These are phyloP conservation scores for Phlogophora meticulosa DNA, from an alignment of 2,888 invertebrate genomes.

Conservation along the genomic window DNA sequence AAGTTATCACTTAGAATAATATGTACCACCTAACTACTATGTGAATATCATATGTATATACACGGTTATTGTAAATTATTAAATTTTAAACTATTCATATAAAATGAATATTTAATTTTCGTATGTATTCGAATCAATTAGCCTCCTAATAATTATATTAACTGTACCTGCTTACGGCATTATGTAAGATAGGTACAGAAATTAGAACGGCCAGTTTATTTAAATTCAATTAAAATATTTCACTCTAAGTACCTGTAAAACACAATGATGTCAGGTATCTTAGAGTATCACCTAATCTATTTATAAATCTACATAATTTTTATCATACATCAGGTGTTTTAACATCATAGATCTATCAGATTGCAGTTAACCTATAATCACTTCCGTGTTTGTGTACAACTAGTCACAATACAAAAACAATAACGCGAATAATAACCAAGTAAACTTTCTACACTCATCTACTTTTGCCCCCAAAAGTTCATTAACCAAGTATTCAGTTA, in stretches of 20 bases:
- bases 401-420: background rate
- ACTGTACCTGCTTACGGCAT: background rate
- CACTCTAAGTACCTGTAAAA: background rate
- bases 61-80: background rate
- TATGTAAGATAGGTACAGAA: background rate
- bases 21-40: background rate
- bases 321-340: conserved; percentile 43
- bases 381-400: conserved; percentile 39
- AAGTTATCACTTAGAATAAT: background rate
- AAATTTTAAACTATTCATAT: background rate
- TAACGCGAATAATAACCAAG: background rate
- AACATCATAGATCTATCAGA: conserved; percentile 35
- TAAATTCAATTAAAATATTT: background rate
- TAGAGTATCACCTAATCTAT: conserved; percentile 21
- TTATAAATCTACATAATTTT: conserved; percentile 34
- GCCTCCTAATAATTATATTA: background rate
- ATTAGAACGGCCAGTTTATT: background rate
- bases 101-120: background rate
- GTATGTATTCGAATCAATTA: background rate
- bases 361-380: conserved; percentile 23
- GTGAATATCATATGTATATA: background rate
- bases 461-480: background rate
- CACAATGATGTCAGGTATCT: background rate
- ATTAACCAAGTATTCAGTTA: background rate
- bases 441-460: background rate